phyloP scores from a whole-genome alignment of 2,888 invertebrate species.

The Achlya flavicornis region DNA sequence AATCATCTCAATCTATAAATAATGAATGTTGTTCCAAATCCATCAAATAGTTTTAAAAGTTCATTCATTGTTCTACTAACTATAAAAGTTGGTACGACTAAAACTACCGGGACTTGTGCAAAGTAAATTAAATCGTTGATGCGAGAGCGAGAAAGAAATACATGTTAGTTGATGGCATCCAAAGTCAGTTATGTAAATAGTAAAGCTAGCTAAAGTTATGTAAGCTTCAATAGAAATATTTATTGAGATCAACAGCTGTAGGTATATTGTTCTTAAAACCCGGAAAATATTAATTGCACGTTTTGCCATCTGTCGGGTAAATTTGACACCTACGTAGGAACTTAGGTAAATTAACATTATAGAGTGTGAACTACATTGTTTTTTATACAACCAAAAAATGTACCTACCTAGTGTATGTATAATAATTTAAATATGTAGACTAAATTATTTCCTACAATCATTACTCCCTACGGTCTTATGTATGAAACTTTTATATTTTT shows the following conservation, averaged over 20 bases:
- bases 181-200: conserved; percentile 69
- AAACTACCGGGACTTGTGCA: conserved; percentile 38
- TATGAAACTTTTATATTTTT: conserved; percentile 30
- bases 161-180: conserved; percentile 21
- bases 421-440: background rate
- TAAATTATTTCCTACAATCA: background rate
- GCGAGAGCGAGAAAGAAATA: conserved; percentile 16
- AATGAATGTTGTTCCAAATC: too few species aligned
- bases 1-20: background rate
- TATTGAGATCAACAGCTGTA: too few species aligned
- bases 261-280: too few species aligned
- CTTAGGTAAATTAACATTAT: background rate
- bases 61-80: too few species aligned
- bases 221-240: background rate
- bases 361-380: background rate
- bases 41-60: too few species aligned
- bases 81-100: background rate
- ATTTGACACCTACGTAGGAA: background rate
- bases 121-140: conserved; percentile 17
- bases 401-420: background rate
- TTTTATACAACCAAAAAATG: background rate
- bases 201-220: conserved; percentile 32
- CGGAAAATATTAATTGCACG: too few species aligned
- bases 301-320: background rate
- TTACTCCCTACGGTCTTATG: conserved; percentile 19